Percentiles rank a stretch among this genome's conserved stretches.
These are phyloP conservation scores for Tapirus terrestris DNA, from an alignment of 2,113 vertebrate genomes.

Conservation along the genomic window DNA sequence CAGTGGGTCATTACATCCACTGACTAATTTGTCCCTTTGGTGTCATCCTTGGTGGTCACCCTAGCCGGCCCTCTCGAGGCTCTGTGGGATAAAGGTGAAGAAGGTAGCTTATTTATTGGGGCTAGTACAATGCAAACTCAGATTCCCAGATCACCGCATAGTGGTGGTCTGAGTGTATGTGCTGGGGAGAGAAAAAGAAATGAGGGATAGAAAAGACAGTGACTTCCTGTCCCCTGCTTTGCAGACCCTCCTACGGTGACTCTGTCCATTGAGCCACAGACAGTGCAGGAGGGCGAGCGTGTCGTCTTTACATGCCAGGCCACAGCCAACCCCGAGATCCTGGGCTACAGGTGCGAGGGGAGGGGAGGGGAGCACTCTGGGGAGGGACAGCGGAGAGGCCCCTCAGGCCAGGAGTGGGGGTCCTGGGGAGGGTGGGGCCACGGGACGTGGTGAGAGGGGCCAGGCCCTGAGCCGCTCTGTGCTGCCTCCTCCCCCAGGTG, in stretches of 20 bases:
- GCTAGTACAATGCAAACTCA: not conserved
- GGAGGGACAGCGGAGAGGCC: too few relatives aligned
- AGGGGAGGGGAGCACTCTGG: not conserved
- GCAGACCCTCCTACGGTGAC: slow-evolving; percentile 94
- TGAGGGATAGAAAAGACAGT: not conserved
- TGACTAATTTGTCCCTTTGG: not conserved
- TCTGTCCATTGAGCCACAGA: slow-evolving; percentile 95
- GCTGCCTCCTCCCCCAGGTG: slow-evolving; percentile 86
- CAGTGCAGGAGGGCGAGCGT: slow-evolving; percentile 95
- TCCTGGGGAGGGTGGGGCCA: not conserved
- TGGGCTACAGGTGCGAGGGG: slow-evolving; percentile 92
- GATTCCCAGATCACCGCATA: not conserved
- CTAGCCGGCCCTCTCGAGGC: not conserved
- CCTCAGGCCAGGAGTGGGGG: not conserved
- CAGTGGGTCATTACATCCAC: not conserved
- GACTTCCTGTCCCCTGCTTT: not conserved
- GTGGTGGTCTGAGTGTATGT: not conserved
- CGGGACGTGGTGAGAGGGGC: not conserved
- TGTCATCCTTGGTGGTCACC: not conserved
- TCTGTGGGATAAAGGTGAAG: not conserved
- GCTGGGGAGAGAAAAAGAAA: not conserved
- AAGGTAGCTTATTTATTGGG: not conserved
- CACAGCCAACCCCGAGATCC: slow-evolving; percentile 95
- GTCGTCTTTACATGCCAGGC: slow-evolving; percentile 96
- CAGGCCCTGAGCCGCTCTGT: accelerated